A percentile compares a stretch with the other conserved stretches of the same genome.
phyloP scores from a whole-genome alignment of 1,140 invertebrate species.

The Ectropis grisescens region DNA sequence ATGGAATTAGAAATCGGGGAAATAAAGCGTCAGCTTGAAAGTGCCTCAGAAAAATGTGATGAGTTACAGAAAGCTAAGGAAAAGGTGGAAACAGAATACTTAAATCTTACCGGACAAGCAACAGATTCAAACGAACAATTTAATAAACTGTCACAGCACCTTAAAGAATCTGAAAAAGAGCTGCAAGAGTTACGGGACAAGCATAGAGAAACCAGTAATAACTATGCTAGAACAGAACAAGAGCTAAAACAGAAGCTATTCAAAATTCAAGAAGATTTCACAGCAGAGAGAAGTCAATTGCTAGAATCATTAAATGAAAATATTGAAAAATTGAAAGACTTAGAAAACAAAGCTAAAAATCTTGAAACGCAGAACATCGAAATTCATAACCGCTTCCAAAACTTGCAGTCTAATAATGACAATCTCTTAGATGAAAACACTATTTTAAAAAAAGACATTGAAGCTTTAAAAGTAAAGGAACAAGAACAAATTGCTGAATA shows the following conservation, averaged over 20 bases:
- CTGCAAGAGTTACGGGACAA: conserved; percentile 58
- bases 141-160: conserved; percentile 52
- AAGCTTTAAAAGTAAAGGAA: conserved; percentile 50
- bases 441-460: conserved; percentile 56
- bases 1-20: conserved; percentile 64
- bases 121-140: conserved; percentile 66
- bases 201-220: conserved; percentile 52
- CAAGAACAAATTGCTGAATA: conserved; percentile 47
- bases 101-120: conserved; percentile 55
- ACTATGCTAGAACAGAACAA: conserved; percentile 51
- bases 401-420: conserved; percentile 38
- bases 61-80: conserved; percentile 62
- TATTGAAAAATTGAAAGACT: conserved; percentile 34
- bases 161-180: conserved; percentile 63
- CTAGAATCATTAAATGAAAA: conserved; percentile 36
- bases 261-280: conserved; percentile 55
- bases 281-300: conserved; percentile 40
- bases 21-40: conserved; percentile 47
- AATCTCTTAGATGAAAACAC: conserved; percentile 50
- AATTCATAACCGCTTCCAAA: conserved; percentile 30
- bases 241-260: conserved; percentile 64
- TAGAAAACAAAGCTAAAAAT: conserved; percentile 48
- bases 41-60: conserved; percentile 44
- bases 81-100: conserved; percentile 59
- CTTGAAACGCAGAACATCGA: conserved; percentile 28